Conservation (phyloP, 2,888 invertebrate species). For the Periphyllus acericola region DNA sequence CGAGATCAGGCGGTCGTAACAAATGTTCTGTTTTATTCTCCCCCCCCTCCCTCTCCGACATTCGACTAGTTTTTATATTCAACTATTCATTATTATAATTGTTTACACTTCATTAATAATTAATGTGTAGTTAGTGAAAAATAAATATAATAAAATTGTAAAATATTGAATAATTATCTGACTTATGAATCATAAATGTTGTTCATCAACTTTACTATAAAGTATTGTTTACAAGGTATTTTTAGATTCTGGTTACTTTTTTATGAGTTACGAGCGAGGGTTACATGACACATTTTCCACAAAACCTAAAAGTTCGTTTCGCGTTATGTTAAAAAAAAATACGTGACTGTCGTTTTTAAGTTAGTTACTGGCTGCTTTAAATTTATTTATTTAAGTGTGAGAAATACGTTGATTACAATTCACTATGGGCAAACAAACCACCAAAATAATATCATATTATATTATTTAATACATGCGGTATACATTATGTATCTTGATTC, state of each 20-base stretch:
- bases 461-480: background rate
- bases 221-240: background rate
- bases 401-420: conserved; percentile 12
- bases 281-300: background rate
- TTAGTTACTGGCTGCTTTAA: conserved; percentile 27
- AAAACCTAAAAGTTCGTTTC: background rate
- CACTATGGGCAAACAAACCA: background rate
- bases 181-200: background rate
- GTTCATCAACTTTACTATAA: background rate
- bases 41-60: no score
- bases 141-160: no score
- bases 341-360: conserved; percentile 42
- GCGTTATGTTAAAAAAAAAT: conserved; percentile 13
- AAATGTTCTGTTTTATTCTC: no score
- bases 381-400: conserved; percentile 9
- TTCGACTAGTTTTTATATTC: no score
- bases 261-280: background rate
- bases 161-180: background rate
- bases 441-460: background rate
- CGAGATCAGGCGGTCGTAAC: no score
- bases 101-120: no score
- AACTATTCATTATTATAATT: no score
- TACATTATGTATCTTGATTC: background rate
- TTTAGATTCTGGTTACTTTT: background rate
- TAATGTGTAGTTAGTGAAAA: no score